Base-by-base conservation (phyloP, 2,113 vertebrate species). In the Prochilodus magdalenae region DNA sequence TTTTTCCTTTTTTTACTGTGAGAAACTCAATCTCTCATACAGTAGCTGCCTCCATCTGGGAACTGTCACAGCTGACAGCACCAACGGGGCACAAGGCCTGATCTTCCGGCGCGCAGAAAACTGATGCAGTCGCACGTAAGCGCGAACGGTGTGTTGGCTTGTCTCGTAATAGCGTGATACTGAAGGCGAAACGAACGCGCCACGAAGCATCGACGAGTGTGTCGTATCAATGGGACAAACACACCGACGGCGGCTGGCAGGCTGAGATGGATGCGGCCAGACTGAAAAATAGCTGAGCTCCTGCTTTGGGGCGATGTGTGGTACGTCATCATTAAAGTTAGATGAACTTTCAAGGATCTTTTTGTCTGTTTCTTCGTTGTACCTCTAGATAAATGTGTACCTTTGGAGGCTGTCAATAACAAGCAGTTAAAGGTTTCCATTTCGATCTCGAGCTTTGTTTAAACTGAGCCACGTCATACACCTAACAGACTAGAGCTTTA, bases 21-120 rank as follows among this genome's bases (percentile, higher is more conserved):
- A 93, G 96, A 96, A 96, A 95, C 94, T 94, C 94, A 95, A 96
- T 95, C 95, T 94, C 94, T 93, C 93, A 92, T 94, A 96, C 96
- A 96, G 96, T 96, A 96, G 96, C 96, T 92, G 92, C 91, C 90
- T 89, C 93, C 93, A 91, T 95, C 96, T 96, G 96, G 94, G 93
- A 95, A 95, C 92, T 94, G 95, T 96, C 95, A 96, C 92, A 55
- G 90, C 93, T 96, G 96, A 96, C 96, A 96, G 95, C 95, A 94
- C 89, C 90, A 89, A 60, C 57, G 57, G 57, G 89, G 87, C 67
- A 62, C 77, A 65, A 89, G 93, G 92, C 90, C 86, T 87, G 94
- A 93, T 96, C 94, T 91, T 94, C 94, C 77, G 90, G 89, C 91
- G 60, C 91, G 91, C 92, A 88, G 91, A 63, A 80, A 80, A 75